phyloP scores from a whole-genome alignment of 2,888 invertebrate species.

The Morinoia aosen region DNA sequence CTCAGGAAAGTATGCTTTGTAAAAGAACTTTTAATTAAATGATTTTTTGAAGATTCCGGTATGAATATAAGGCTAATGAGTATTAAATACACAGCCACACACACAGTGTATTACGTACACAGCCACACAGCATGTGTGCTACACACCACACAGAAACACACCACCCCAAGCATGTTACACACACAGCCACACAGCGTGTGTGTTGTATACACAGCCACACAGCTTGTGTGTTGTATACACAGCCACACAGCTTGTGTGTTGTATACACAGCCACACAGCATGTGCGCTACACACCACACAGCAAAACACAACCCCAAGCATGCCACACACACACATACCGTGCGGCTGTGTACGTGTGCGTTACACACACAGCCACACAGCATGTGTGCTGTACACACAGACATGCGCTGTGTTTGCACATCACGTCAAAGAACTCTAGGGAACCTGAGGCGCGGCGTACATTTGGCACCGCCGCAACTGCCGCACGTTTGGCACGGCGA shows the following conservation, averaged over 20 bases:
- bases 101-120: too few relatives aligned
- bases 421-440: not conserved
- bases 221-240: not conserved
- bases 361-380: not conserved
- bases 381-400: not conserved
- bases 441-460: not conserved
- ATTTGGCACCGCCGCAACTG: conserved; percentile 12
- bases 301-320: not conserved
- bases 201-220: not conserved
- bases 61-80: not conserved
- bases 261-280: too few relatives aligned
- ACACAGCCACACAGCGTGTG: not conserved
- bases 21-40: too few relatives aligned
- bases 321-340: not conserved
- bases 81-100: not conserved
- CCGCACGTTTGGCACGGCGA: conserved; percentile 18
- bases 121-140: too few relatives aligned
- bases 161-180: not conserved
- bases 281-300: not conserved
- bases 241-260: not conserved
- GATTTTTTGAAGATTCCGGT: too few relatives aligned
- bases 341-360: too few relatives aligned
- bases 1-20: too few relatives aligned
- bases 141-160: not conserved
- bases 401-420: not conserved